phyloP scores from a whole-genome alignment of 2,113 vertebrate genomes.

The Rallus limicola region DNA sequence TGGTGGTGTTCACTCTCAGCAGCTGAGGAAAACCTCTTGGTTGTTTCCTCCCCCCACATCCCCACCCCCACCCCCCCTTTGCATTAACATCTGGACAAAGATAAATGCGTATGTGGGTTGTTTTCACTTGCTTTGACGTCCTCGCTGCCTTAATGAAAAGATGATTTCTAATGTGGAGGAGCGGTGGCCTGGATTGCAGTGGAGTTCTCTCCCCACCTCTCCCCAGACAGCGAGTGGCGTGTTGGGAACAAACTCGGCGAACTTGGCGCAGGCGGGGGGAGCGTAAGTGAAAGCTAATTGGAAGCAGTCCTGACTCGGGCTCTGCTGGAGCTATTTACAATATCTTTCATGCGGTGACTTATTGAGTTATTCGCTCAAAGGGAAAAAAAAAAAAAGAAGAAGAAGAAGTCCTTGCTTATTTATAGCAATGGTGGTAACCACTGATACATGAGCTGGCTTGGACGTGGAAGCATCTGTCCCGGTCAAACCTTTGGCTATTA shows the following conservation, averaged over 20 bases:
- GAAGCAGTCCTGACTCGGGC: slow-evolving; percentile 64
- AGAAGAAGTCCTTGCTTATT: slow-evolving; percentile 23
- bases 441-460: slow-evolving; percentile 34
- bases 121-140: background rate
- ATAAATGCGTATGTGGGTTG: background rate
- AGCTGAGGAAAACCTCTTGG: background rate
- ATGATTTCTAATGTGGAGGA: background rate
- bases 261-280: slow-evolving; percentile 58
- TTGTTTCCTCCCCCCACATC: background rate
- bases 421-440: slow-evolving; percentile 63
- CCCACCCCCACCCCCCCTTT: background rate
- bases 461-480: slow-evolving; percentile 6
- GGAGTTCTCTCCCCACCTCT: background rate
- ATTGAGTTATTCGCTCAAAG: slow-evolving; percentile 59
- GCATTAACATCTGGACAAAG: slow-evolving; percentile 35
- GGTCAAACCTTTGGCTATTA: slow-evolving; percentile 7
- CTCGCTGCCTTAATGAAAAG: background rate
- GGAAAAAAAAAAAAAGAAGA: background rate
- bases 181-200: background rate
- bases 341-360: slow-evolving; percentile 60
- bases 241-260: slow-evolving; percentile 32
- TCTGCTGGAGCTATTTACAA: slow-evolving; percentile 62
- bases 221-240: background rate
- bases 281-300: slow-evolving; percentile 61
- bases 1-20: background rate